phyloP scores from a whole-genome alignment of 2,888 invertebrate genomes.

The Archips crataeganus region DNA sequence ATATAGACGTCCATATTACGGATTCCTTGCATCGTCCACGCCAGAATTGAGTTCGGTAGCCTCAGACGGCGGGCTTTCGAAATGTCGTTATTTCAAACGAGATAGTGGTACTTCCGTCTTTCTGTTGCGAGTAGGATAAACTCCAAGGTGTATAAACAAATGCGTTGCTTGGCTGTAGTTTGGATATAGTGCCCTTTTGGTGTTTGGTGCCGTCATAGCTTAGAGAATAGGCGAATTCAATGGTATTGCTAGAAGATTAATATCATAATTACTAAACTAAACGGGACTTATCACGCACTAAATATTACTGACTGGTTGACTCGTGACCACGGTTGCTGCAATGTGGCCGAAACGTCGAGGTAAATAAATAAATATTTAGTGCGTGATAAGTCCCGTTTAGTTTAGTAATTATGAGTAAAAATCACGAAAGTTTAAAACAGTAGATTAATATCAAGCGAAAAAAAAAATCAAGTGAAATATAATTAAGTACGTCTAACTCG shows the following conservation, averaged over 20 bases:
- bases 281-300: too few relatives aligned
- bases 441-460: too few relatives aligned
- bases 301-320: too few relatives aligned
- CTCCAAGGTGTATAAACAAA: conserved; percentile 15
- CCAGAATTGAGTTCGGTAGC: conserved; percentile 32
- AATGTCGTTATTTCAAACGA: conserved; percentile 16
- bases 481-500: too few relatives aligned
- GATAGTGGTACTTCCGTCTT: not conserved
- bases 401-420: too few relatives aligned
- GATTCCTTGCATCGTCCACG: conserved; percentile 30
- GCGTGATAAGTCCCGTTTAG: too few relatives aligned
- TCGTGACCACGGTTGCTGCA: too few relatives aligned
- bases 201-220: not conserved
- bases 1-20: conserved; percentile 26
- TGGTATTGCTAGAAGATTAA: not conserved
- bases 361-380: too few relatives aligned
- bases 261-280: too few relatives aligned
- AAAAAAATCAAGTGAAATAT: too few relatives aligned
- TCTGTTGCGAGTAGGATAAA: conserved; percentile 4
- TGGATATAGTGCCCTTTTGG: not conserved
- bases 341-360: too few relatives aligned
- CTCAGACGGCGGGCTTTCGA: conserved; percentile 5
- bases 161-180: not conserved
- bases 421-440: too few relatives aligned
- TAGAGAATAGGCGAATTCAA: not conserved